phyloP scores from a whole-genome alignment of 2,113 vertebrate genomes.

The Leucosticte australis region DNA sequence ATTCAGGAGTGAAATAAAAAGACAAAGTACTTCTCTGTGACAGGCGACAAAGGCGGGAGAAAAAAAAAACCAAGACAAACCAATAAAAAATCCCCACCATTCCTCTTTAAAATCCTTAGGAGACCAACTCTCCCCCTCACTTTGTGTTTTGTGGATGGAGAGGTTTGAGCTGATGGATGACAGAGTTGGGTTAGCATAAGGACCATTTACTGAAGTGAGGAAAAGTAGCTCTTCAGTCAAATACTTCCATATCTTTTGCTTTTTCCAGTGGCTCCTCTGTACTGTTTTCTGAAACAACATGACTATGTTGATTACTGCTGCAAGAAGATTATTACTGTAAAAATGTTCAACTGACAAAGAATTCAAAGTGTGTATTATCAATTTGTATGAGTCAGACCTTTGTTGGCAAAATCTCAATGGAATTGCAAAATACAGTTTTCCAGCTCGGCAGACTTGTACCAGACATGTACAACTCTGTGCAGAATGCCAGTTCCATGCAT shows the following conservation, averaged over 20 bases:
- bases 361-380: background rate
- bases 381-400: background rate
- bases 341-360: background rate
- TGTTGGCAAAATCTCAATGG: background rate
- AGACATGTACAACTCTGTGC: background rate
- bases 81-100: background rate
- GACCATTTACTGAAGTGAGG: background rate
- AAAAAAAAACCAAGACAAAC: background rate
- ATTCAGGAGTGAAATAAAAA: background rate
- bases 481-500: background rate
- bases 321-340: background rate
- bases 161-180: background rate
- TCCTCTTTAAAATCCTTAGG: background rate
- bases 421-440: background rate
- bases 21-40: background rate
- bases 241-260: background rate
- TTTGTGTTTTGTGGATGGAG: background rate
- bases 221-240: background rate
- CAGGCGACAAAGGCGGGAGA: background rate
- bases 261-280: background rate
- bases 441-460: background rate
- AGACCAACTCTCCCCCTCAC: background rate
- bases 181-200: background rate
- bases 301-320: background rate
- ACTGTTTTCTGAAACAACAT: background rate